Conservation (phyloP, 2,888 invertebrate genomes). For the Ellobium chinense region DNA sequence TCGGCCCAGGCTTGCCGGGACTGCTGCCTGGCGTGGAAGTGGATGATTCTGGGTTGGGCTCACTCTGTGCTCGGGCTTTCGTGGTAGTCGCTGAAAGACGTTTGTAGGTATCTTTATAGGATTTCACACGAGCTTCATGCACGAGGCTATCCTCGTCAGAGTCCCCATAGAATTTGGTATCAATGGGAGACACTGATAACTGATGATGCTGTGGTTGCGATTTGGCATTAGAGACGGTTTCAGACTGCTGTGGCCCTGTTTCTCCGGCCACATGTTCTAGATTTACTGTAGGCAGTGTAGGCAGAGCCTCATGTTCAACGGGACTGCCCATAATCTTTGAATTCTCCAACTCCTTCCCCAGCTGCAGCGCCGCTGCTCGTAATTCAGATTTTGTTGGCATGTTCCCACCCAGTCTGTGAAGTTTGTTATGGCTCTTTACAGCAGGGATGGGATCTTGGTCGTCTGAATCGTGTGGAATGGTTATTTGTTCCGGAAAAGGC, state of each 20-base stretch:
- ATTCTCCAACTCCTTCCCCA: constrained; percentile 12
- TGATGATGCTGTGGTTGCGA: not conserved
- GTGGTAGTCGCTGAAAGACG: not conserved
- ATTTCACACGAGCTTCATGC: constrained; percentile 38
- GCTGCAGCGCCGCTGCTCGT: not conserved
- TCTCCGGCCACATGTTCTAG: not conserved
- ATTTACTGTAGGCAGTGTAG: not conserved
- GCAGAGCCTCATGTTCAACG: not conserved
- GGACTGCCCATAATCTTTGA: not conserved
- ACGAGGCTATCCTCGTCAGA: constrained; percentile 49
- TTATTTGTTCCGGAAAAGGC: too few relatives aligned
- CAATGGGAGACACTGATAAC: not conserved
- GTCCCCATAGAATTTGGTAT: constrained; percentile 47
- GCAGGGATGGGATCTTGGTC: too few relatives aligned
- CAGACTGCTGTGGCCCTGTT: not conserved
- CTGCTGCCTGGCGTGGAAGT: not conserved
- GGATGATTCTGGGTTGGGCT: constrained; percentile 10
- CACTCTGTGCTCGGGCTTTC: constrained; percentile 9
- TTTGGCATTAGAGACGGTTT: not conserved
- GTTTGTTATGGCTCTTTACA: not conserved
- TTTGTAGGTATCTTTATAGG: constrained; percentile 44
- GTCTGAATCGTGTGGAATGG: too few relatives aligned
- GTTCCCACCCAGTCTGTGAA: not conserved
- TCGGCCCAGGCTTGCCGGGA: not conserved
- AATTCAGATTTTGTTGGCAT: not conserved